Percentiles rank a stretch among this genome's conserved stretches.
phyloP scores from a whole-genome alignment of 2,888 invertebrate species.

The Andrena bucephala region DNA sequence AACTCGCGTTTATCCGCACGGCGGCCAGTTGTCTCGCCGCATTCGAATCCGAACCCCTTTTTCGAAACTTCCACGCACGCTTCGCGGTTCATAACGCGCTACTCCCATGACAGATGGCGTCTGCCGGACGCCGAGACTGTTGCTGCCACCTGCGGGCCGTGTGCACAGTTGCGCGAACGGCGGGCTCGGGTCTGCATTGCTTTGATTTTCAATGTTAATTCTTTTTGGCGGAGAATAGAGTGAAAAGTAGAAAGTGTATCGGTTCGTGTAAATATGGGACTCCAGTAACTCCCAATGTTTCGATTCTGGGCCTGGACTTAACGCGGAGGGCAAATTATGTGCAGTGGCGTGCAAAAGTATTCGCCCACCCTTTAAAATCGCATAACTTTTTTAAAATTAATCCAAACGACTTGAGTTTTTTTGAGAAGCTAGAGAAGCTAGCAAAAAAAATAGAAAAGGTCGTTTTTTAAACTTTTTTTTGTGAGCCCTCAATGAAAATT shows the following conservation, averaged over 20 bases:
- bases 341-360: not conserved
- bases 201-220: not conserved
- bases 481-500: no score
- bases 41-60: conserved; percentile 77
- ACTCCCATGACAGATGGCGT: conserved; percentile 61
- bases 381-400: no score
- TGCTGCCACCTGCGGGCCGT: conserved; percentile 59
- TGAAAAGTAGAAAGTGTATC: not conserved
- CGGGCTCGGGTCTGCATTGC: not conserved
- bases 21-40: conserved; percentile 72
- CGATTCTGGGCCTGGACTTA: no score
- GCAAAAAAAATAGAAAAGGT: no score
- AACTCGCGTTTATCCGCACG: conserved; percentile 78
- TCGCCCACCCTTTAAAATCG: no score
- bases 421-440: no score
- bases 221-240: not conserved
- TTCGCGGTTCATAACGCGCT: conserved; percentile 49
- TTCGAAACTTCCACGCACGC: conserved; percentile 78
- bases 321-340: no score
- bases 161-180: not conserved
- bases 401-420: no score
- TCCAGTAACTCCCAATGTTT: no score
- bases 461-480: no score
- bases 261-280: not conserved
- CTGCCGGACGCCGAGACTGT: conserved; percentile 5